Percentiles rank a stretch among this genome's conserved stretches.
Evolutionary conservation across 2,797 vertebrate species (phyloP).

Genomic region (Pangasius larnaudii): DNA sequence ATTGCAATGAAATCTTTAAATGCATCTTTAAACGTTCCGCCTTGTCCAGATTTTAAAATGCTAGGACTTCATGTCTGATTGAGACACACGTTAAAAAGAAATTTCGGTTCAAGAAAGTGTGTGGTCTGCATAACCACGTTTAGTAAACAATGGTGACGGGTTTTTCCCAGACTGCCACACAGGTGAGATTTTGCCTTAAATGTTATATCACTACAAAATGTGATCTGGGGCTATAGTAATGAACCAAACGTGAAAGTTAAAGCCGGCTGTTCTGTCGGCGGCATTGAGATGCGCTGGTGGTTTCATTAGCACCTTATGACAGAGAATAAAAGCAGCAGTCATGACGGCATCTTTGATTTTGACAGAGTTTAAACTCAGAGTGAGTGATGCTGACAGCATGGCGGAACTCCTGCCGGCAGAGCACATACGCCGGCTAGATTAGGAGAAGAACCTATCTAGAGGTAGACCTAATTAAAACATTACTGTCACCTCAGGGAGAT

Average conservation of each 20-base stretch:
- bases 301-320: conserved; percentile 64
- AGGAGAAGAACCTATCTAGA: conserved; percentile 59
- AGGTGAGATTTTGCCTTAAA: not conserved
- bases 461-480: conserved; percentile 81
- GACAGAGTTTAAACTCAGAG: conserved; percentile 65
- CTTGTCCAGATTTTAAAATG: not conserved
- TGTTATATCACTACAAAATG: not conserved
- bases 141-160: not conserved
- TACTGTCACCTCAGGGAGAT: conserved; percentile 73
- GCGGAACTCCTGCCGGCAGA: conserved; percentile 67
- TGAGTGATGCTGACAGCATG: conserved; percentile 65
- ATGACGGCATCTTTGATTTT: conserved; percentile 45
- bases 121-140: not conserved
- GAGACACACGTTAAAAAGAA: not conserved
- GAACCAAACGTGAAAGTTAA: not conserved
- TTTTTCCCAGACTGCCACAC: not conserved
- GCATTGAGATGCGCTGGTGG: conserved; percentile 50
- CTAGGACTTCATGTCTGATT: not conserved
- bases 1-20: not conserved
- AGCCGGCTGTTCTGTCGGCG: not conserved
- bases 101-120: not conserved
- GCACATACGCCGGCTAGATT: conserved; percentile 57
- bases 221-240: not conserved
- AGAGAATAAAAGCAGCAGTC: not conserved
- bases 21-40: not conserved